These are phyloP conservation scores for Phymatocera aterrima DNA, from an alignment of 2,888 invertebrate species.

Conservation along the genomic window DNA sequence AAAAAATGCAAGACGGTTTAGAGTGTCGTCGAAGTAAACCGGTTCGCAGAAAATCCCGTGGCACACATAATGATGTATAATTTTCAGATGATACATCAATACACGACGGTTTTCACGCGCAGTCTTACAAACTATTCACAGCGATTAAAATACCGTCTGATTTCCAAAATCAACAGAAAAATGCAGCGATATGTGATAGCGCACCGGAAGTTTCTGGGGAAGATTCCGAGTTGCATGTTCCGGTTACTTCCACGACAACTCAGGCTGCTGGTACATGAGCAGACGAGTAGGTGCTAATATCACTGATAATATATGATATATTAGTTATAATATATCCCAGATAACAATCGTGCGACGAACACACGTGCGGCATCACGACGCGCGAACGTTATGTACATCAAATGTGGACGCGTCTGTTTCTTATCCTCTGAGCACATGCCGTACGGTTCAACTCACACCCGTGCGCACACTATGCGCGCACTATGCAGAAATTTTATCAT, in stretches of 20 bases:
- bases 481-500: conserved; percentile 4
- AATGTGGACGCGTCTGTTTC: neutral
- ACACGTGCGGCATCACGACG: neutral
- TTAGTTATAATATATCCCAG: neutral
- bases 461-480: conserved; percentile 19
- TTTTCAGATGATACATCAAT: too few relatives aligned
- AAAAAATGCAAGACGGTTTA: too few relatives aligned
- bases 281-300: conserved; percentile 30
- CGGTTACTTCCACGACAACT: neutral
- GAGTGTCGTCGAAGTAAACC: too few relatives aligned
- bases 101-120: conserved; percentile 47
- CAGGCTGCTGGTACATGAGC: neutral
- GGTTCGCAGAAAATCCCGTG: too few relatives aligned
- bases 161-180: conserved; percentile 14
- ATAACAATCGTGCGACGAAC: too few relatives aligned
- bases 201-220: conserved; percentile 29
- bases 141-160: conserved; percentile 45
- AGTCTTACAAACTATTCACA: conserved; percentile 45
- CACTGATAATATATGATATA: neutral
- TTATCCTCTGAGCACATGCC: neutral
- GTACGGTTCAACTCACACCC: neutral
- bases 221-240: neutral
- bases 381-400: neutral
- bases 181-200: neutral
- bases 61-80: too few relatives aligned